Conservation (phyloP, 2,888 invertebrate genomes). For the Tipula vernalis region DNA sequence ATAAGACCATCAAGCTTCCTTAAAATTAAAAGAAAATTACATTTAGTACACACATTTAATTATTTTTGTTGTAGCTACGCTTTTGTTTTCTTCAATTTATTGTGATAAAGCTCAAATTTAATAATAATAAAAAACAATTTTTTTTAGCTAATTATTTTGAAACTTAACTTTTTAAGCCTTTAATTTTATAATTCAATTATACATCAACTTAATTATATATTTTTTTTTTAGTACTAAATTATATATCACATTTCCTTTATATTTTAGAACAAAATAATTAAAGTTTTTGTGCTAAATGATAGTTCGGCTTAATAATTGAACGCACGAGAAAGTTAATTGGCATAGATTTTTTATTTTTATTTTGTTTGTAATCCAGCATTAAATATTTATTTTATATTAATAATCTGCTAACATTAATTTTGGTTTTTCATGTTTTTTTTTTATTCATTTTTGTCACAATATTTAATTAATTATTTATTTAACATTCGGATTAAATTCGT, state of each 20-base stretch:
- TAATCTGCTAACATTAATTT: neutral
- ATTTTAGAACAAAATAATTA: neutral
- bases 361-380: neutral
- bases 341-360: neutral
- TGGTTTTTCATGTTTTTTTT: neutral
- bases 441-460: neutral
- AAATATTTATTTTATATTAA: neutral
- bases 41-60: neutral
- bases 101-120: neutral
- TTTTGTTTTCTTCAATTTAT: neutral
- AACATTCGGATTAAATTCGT: neutral
- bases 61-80: neutral
- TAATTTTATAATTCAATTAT: neutral
- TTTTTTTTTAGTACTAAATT: neutral
- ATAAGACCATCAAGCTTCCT: neutral
- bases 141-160: neutral
- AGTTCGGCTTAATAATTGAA: neutral
- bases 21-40: neutral
- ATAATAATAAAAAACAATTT: neutral
- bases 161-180: neutral
- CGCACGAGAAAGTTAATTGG: neutral
- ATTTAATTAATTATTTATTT: neutral
- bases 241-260: neutral
- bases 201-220: neutral
- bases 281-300: neutral